A percentile compares a stretch with the other conserved stretches of the same genome.
Conservation (phyloP, 2,888 invertebrate species). For the Saturnia japonica region DNA sequence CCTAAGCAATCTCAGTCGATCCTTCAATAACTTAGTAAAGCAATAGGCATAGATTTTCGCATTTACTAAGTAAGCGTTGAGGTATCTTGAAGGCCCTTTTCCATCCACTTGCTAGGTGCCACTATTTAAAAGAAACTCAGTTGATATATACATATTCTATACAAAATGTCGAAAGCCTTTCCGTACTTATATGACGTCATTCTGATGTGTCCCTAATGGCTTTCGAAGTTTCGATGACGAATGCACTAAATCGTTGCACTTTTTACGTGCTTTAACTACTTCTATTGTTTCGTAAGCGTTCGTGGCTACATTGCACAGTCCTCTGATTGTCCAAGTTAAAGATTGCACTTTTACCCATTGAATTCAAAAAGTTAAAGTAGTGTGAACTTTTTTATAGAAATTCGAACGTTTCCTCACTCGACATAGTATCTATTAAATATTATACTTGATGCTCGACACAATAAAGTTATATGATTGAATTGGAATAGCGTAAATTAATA, state of each 20-base stretch:
- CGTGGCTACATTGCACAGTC: constrained; percentile 41
- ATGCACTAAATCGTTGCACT: constrained; percentile 68
- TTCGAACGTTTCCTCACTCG: too few relatives aligned
- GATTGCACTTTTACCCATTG: constrained; percentile 12
- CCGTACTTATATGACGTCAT: constrained; percentile 55
- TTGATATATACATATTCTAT: constrained; percentile 37
- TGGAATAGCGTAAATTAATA: too few relatives aligned
- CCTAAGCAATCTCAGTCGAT: constrained; percentile 67
- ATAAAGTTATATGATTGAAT: too few relatives aligned
- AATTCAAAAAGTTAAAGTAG: constrained; percentile 27
- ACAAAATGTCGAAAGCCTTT: constrained; percentile 44
- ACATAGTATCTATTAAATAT: too few relatives aligned
- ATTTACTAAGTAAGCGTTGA: constrained; percentile 68
- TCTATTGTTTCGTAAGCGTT: constrained; percentile 68
- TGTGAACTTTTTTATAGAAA: too few relatives aligned
- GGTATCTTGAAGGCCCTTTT: constrained; percentile 70
- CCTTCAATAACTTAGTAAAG: constrained; percentile 68
- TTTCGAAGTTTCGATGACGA: constrained; percentile 81
- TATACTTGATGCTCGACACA: too few relatives aligned
- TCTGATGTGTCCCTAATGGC: constrained; percentile 72
- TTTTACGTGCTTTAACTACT: constrained; percentile 74
- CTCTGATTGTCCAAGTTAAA: constrained; percentile 13
- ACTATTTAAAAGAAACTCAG: constrained; percentile 68
- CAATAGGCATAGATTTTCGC: constrained; percentile 66
- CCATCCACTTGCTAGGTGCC: constrained; percentile 72